A percentile compares a stretch with the other conserved stretches of the same genome.
Evolutionary conservation across 2,888 invertebrate genomes (phyloP).

Genomic region (Ecdyonurus torrentis): DNA sequence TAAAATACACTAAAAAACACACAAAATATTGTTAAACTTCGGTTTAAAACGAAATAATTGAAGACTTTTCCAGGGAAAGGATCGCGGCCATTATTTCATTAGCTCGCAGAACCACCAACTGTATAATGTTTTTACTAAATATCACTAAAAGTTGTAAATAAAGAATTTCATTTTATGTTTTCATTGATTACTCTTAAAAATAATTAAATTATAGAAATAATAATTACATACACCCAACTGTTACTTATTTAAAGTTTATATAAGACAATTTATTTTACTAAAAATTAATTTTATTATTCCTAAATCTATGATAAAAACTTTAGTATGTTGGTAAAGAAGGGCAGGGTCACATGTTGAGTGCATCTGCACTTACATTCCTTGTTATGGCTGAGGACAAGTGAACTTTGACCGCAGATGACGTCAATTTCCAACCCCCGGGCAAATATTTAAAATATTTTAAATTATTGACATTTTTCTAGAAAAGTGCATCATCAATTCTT

Average conservation of each 20-base stretch:
- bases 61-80: neutral
- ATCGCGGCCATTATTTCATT: neutral
- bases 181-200: too few species aligned
- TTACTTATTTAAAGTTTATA: neutral
- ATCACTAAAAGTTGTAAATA: too few species aligned
- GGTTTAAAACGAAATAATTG: neutral
- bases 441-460: neutral
- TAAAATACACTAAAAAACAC: neutral
- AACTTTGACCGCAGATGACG: neutral
- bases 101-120: neutral
- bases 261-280: too few species aligned
- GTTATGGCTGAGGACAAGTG: slow-evolving; percentile 13
- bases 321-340: neutral
- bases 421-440: neutral
- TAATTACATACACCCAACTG: too few species aligned
- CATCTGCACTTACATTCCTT: slow-evolving; percentile 14
- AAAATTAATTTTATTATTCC: neutral
- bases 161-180: too few species aligned
- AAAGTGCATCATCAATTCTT: too few species aligned
- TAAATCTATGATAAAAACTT: too few species aligned
- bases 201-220: too few species aligned
- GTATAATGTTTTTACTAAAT: neutral
- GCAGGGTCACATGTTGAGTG: neutral
- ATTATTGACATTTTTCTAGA: too few species aligned
- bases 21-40: neutral